Evolutionary conservation across 2,888 invertebrate genomes (phyloP).

Genomic region (Epinotia demarniana): DNA sequence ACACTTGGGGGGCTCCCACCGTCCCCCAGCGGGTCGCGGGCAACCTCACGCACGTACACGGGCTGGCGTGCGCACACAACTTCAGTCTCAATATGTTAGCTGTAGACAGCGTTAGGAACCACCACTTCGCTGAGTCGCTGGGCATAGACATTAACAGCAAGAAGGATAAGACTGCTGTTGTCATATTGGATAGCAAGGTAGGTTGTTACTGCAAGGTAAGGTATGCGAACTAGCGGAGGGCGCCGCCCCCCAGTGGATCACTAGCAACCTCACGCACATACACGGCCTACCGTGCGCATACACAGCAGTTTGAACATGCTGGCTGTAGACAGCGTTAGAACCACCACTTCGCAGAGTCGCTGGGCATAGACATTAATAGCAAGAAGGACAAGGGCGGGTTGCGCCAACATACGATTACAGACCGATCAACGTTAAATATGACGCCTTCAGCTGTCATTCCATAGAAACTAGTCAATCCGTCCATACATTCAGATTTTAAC

Average conservation of each 20-base stretch:
- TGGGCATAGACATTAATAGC: too few relatives aligned
- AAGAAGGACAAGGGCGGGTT: too few relatives aligned
- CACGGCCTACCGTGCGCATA: constrained; percentile 64
- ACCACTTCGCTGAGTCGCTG: constrained; percentile 2
- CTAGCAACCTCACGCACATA: constrained; percentile 64
- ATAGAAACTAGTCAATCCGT: too few relatives aligned
- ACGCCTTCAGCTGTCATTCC: too few relatives aligned
- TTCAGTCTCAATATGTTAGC: constrained; percentile 4
- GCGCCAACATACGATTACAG: too few relatives aligned
- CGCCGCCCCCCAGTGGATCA: constrained; percentile 62
- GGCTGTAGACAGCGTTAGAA: background rate
- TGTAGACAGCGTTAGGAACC: background rate
- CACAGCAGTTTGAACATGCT: background rate
- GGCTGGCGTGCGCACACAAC: constrained; percentile 57
- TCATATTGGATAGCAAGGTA: constrained; percentile 12
- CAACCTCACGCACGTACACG: constrained; percentile 70
- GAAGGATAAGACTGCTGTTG: constrained; percentile 8
- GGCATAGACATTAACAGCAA: constrained; percentile 4
- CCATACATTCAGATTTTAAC: too few relatives aligned
- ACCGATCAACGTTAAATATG: too few relatives aligned
- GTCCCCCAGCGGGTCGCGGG: constrained; percentile 58
- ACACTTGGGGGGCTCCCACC: constrained; percentile 68
- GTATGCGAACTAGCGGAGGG: constrained; percentile 71
- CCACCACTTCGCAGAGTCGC: background rate
- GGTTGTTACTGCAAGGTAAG: constrained; percentile 64